Evolutionary conservation across 2,888 invertebrate species (phyloP).

Genomic region (Parascotia fuliginaria): DNA sequence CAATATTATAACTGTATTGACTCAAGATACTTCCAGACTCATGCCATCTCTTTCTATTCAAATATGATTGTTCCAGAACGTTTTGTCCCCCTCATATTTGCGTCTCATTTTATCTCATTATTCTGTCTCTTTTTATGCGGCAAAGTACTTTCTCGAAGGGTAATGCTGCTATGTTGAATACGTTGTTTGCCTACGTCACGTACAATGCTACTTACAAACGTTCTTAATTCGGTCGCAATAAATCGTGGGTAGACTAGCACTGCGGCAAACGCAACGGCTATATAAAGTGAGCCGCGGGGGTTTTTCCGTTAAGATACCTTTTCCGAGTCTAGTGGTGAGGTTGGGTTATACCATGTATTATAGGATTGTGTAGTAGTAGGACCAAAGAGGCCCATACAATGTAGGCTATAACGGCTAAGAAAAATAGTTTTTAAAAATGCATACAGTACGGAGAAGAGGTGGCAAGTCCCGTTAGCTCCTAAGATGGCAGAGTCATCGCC

Average conservation of each 20-base stretch:
- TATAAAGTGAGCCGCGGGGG: slow-evolving; percentile 49
- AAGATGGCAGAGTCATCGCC: slow-evolving; percentile 76
- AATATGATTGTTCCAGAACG: slow-evolving; percentile 42
- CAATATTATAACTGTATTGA: slow-evolving; percentile 31
- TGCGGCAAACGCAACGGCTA: slow-evolving; percentile 43
- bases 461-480: slow-evolving; percentile 53
- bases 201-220: slow-evolving; percentile 3
- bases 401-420: slow-evolving; percentile 46
- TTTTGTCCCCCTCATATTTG: slow-evolving; percentile 16
- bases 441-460: slow-evolving; percentile 47
- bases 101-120: slow-evolving; percentile 25
- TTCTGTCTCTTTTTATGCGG: slow-evolving; percentile 41
- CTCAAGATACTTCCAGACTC: slow-evolving; percentile 45
- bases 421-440: slow-evolving; percentile 52
- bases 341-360: slow-evolving; percentile 45
- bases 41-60: slow-evolving; percentile 21
- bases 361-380: slow-evolving; percentile 46
- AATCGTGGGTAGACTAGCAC: slow-evolving; percentile 36
- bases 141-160: slow-evolving; percentile 59
- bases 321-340: slow-evolving; percentile 61
- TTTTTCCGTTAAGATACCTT: slow-evolving; percentile 51
- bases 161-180: slow-evolving; percentile 37
- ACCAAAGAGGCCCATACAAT: slow-evolving; percentile 51
- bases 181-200: not conserved
- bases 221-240: slow-evolving; percentile 28